A percentile compares a stretch with the other conserved stretches of the same genome.
Conservation (phyloP, 2,113 vertebrate genomes). For the Gracilinanus agilis region DNA sequence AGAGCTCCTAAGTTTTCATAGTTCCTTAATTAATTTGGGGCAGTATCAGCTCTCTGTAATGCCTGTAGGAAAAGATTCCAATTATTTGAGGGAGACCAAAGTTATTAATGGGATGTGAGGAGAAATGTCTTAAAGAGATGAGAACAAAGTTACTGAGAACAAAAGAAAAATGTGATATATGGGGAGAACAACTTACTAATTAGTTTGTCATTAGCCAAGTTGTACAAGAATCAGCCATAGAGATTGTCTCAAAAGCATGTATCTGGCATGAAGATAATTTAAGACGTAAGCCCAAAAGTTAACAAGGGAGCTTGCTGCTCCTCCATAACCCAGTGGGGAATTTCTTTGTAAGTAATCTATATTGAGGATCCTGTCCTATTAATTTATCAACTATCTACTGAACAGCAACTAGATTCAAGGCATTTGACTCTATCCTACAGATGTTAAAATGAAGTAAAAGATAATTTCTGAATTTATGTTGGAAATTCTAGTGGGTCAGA, state of each 20-base stretch:
- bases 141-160: slow-evolving; percentile 53
- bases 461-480: background rate
- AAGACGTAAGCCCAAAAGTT: background rate
- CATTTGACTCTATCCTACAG: background rate
- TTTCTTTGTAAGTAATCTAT: background rate
- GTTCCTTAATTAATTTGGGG: slow-evolving; percentile 65
- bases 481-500: background rate
- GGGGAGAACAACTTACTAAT: slow-evolving; percentile 37
- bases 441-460: background rate
- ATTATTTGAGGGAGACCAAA: slow-evolving; percentile 60
- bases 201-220: slow-evolving; percentile 52
- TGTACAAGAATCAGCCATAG: slow-evolving; percentile 43
- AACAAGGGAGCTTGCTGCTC: background rate
- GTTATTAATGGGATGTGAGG: slow-evolving; percentile 21
- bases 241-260: slow-evolving; percentile 34
- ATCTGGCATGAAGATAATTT: background rate
- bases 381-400: background rate
- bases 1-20: slow-evolving; percentile 59
- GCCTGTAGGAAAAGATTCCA: slow-evolving; percentile 60
- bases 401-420: background rate
- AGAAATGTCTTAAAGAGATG: slow-evolving; percentile 15
- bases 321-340: background rate
- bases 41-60: slow-evolving; percentile 47
- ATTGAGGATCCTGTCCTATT: background rate
- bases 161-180: slow-evolving; percentile 37